These are phyloP conservation scores for Cathartes aura DNA, from an alignment of 2,113 vertebrate genomes.

Conservation along the genomic window DNA sequence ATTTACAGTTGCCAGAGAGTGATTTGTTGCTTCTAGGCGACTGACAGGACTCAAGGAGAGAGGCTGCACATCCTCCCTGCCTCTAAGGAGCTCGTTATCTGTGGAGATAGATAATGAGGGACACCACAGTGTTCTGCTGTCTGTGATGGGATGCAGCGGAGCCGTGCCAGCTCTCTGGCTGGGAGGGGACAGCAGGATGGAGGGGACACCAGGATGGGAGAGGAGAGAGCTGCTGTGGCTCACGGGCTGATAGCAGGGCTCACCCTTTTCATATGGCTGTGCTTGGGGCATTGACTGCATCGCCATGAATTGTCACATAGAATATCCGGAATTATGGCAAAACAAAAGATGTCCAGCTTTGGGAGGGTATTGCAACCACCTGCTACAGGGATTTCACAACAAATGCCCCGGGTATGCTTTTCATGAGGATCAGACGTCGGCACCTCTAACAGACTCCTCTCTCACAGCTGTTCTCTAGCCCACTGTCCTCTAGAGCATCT, in stretches of 20 bases:
- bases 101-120: background rate
- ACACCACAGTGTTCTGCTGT: background rate
- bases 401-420: background rate
- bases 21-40: background rate
- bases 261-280: background rate
- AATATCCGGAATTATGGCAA: background rate
- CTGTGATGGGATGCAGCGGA: background rate
- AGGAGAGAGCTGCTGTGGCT: background rate
- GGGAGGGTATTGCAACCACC: background rate
- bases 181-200: background rate
- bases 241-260: background rate
- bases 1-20: background rate
- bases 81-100: slow-evolving; percentile 27
- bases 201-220: background rate
- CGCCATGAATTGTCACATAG: accelerated
- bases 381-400: background rate
- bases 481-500: background rate
- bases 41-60: background rate
- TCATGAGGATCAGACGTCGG: background rate
- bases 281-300: background rate
- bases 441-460: background rate
- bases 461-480: background rate
- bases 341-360: background rate
- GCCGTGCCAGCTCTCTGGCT: background rate
- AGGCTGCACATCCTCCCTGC: slow-evolving; percentile 1